Evolutionary conservation across 2,888 invertebrate genomes (phyloP), one percentile per base, ranked within the genome.

Genomic region (Troilus luridus): DNA sequence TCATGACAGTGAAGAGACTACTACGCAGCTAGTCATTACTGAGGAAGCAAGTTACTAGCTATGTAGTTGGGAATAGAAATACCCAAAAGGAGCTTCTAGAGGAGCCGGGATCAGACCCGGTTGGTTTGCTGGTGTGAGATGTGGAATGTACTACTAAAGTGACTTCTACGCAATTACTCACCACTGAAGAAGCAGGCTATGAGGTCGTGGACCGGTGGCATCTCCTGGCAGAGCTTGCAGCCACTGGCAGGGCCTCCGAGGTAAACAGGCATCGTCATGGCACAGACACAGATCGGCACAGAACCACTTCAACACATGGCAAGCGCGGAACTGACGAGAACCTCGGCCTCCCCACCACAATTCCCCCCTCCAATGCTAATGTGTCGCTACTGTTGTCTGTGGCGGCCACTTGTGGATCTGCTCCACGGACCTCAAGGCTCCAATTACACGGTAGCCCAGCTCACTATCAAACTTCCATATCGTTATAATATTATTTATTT

Each of bases 211-310:
- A 85, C 85, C 12, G 85, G 85, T 8, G 85, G 85, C 85, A 85
- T 85, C 54, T 85, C 85, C 85, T 85, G 85, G 85, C 85, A 85
- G 85, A 85, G 85, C 85, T 85, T 85, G 56, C 85, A 85, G 85
- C 85, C 85, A n/a, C 41, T 54, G 27, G 41, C 72, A 10, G 72
- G 27, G 17, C 72, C 72, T 0, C 72, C 72, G 56, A 85, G n/a
- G n/a, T 85, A 85, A n/a, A 85, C 56, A 6, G 85, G 85, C 85
- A 85, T 56, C 85, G 85, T 85, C 85, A 85, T 85, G 56, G 41
- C 81, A 85, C 81, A 85, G 11, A 67, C 81, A 81, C 81, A 54
- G 27, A 81, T n/a, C 56, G 0, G 7, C 85, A 77, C 72, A 85
- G 12, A 17, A 56, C 85, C 54, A 56, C 6, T 56, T 85, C 85